Evolutionary conservation across 1,140 invertebrate genomes (phyloP).

Genomic region (Oryzaephilus surinamensis): DNA sequence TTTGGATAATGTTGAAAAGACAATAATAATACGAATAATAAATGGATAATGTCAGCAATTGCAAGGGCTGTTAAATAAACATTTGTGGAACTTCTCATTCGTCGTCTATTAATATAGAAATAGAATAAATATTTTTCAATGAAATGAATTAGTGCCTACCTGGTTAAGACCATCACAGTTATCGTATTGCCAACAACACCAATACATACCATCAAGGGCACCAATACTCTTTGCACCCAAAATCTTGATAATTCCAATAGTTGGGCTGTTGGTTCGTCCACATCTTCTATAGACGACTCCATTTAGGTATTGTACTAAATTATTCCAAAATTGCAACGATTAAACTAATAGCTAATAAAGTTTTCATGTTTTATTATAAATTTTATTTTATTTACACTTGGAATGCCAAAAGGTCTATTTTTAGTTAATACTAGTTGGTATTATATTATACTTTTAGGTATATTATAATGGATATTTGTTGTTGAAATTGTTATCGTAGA

Average conservation of each 20-base stretch:
- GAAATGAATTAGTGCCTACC: slow-evolving; percentile 30
- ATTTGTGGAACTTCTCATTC: slow-evolving; percentile 68
- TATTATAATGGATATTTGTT: too few species aligned
- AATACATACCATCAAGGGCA: slow-evolving; percentile 56
- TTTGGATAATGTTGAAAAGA: slow-evolving; percentile 51
- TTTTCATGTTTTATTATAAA: too few species aligned
- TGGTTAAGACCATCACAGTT: slow-evolving; percentile 62
- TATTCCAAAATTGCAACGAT: background rate
- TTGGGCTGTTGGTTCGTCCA: slow-evolving; percentile 10
- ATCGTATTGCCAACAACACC: slow-evolving; percentile 61
- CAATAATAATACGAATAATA: slow-evolving; percentile 54
- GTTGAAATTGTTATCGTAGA: too few species aligned
- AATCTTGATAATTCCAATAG: slow-evolving; percentile 41
- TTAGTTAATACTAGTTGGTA: too few species aligned
- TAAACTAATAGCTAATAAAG: too few species aligned
- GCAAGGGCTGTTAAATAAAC: slow-evolving; percentile 63
- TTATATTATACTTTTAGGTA: too few species aligned
- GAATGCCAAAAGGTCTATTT: too few species aligned
- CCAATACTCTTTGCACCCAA: slow-evolving; percentile 53
- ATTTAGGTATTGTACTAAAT: background rate
- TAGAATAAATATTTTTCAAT: slow-evolving; percentile 1
- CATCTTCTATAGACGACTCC: slow-evolving; percentile 4
- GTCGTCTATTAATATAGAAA: slow-evolving; percentile 38
- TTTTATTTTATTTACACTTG: too few species aligned
- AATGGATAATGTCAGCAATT: slow-evolving; percentile 59